Evolutionary conservation across 1,140 invertebrate species (phyloP).

Genomic region (Listronotus bonariensis): DNA sequence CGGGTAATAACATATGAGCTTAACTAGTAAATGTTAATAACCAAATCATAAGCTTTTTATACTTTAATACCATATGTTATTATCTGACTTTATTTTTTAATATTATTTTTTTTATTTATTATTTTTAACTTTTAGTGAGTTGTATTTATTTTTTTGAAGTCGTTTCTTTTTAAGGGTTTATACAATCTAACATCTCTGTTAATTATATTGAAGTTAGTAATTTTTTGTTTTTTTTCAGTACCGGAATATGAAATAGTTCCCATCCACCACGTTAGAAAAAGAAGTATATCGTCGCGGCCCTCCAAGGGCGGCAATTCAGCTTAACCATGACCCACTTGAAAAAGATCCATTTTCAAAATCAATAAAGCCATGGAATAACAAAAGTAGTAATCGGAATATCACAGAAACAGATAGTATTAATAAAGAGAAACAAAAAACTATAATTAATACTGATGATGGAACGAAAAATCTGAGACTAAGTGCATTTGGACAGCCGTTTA

Average conservation of each 20-base stretch:
- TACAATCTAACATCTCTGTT: too few species aligned
- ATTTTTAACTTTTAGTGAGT: too few species aligned
- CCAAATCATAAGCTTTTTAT: too few species aligned
- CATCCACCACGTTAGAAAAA: slow-evolving; percentile 51
- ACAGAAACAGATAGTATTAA: not conserved
- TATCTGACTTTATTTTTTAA: too few species aligned
- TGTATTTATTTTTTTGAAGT: slow-evolving; percentile 1
- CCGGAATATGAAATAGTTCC: slow-evolving; percentile 70
- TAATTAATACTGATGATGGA: slow-evolving; percentile 8
- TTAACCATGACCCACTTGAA: slow-evolving; percentile 2
- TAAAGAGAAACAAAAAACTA: not conserved
- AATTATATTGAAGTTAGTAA: too few species aligned
- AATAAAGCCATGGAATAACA: slow-evolving; percentile 22
- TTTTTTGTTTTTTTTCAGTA: slow-evolving; percentile 57
- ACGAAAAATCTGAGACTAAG: slow-evolving; percentile 67
- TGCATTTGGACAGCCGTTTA: slow-evolving; percentile 75
- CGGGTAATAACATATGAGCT: too few species aligned
- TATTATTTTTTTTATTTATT: too few species aligned
- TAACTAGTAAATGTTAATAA: too few species aligned
- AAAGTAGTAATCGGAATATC: not conserved
- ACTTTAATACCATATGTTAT: too few species aligned
- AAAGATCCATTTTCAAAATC: slow-evolving; percentile 15
- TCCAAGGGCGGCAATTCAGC: slow-evolving; percentile 1
- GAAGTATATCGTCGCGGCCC: slow-evolving; percentile 40
- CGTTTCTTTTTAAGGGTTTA: too few species aligned